Base-by-base conservation (phyloP, 2,797 vertebrate species). In the Zonotrichia albicollis region DNA sequence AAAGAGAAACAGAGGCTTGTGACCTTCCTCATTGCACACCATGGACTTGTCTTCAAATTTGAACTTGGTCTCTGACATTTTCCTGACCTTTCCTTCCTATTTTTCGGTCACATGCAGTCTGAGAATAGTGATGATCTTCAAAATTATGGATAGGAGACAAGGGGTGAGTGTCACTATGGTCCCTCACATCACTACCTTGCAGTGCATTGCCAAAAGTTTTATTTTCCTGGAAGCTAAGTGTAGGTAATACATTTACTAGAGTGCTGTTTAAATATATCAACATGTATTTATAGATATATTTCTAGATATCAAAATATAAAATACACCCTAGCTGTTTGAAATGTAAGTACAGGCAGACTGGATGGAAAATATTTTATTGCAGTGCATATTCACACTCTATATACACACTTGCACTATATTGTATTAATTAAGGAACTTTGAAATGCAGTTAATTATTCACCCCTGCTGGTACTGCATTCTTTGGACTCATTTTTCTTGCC, bases 1-100 rank as follows among this genome's bases (percentile, higher is more conserved):
- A 48, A 48, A 46, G 76, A 91, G 66, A 84, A 90, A 38, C 4
- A 86, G 66, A 86, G 45, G 38, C 83, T 90, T 67, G 43, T 94
- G 91, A 88, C 42, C 66, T 76, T 90, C 46, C 34, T 79, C 27
- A 32, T 23, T 38, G 60, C 60, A 67, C 14, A 48, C 2, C 0
- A 45, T 45, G 55, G 48, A 38, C 67, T 91, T 84, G 6, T 88
- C 67, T 88, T 87, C 38, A 27, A 27, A 67, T 58, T 60, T 80
- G 45, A 87, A 50, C 50, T 80, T 65, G 18, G 29, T 93, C 85
- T 84, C 45, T 79, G 67, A 43, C n/a, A 21, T 25, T 90, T 86
- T 64, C 57, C 34, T 90, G 62, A 42, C 50, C 23, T 90, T 78
- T 68, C 17, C 85, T 94, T 95, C 80, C 89, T 87, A 32, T 81